These are phyloP conservation scores for Botia kubotai DNA, from an alignment of 2,797 vertebrate genomes.

Conservation along the genomic window DNA sequence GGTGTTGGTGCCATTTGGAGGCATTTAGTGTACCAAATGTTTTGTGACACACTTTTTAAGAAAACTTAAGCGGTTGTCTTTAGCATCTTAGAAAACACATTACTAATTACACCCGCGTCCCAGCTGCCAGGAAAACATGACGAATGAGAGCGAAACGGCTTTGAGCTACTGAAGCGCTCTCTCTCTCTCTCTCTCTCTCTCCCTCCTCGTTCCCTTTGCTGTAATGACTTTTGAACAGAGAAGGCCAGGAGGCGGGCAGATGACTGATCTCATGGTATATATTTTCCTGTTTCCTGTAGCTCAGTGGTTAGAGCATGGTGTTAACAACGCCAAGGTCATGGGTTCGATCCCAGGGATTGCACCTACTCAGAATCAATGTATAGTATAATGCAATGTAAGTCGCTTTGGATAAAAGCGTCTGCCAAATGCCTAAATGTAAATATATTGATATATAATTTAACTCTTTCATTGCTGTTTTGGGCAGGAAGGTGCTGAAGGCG, in stretches of 20 bases:
- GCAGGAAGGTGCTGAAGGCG: constrained; percentile 86
- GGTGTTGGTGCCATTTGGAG: background rate
- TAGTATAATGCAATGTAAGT: too few relatives aligned
- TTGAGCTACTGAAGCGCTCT: constrained; percentile 18
- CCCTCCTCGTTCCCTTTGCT: constrained; percentile 16
- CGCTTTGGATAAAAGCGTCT: too few relatives aligned
- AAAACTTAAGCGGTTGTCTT: background rate
- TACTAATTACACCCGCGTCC: background rate
- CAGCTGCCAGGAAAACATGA: background rate
- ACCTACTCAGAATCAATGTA: too few relatives aligned
- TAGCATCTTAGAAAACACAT: constrained; percentile 20
- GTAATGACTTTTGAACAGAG: constrained; percentile 45
- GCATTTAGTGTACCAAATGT: background rate
- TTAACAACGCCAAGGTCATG: too few relatives aligned
- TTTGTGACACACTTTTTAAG: background rate
- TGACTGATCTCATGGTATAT: background rate
- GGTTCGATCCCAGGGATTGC: too few relatives aligned
- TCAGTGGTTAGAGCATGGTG: too few relatives aligned
- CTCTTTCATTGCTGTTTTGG: constrained; percentile 22
- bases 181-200: too few relatives aligned
- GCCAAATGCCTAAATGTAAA: too few relatives aligned
- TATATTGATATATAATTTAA: too few relatives aligned
- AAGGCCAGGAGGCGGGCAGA: constrained; percentile 14
- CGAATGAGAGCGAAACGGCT: constrained; percentile 10
- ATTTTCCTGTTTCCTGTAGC: too few relatives aligned